Conservation (phyloP, 1,140 invertebrate genomes). For the Euwallacea similis region DNA sequence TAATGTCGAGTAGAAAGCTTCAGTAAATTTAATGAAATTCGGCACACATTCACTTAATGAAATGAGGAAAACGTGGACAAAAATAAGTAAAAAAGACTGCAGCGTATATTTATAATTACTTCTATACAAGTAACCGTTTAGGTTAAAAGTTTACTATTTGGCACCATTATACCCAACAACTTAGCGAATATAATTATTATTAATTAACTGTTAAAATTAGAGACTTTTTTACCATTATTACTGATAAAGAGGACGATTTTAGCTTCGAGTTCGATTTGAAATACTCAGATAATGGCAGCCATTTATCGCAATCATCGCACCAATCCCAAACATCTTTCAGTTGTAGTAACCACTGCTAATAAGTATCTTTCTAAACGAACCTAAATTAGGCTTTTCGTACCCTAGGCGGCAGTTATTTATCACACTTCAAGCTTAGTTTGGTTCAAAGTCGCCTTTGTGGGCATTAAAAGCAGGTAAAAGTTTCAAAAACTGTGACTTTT, state of each 20-base stretch:
- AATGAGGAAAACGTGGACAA: constrained; percentile 19
- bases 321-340: no score
- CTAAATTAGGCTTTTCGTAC: no score
- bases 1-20: constrained; percentile 15
- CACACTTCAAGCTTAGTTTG: no score
- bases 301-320: no score
- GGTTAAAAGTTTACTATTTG: constrained; percentile 28
- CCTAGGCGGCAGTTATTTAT: no score
- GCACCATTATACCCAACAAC: constrained; percentile 22
- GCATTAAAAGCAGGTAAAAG: no score
- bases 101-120: constrained; percentile 34
- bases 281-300: no score
- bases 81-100: constrained; percentile 37
- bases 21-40: constrained; percentile 29
- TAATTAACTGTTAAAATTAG: constrained; percentile 11
- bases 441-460: no score
- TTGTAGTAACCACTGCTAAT: no score
- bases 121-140: constrained; percentile 25
- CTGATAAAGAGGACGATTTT: not conserved
- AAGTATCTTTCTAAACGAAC: no score
- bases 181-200: constrained; percentile 6
- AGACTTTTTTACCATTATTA: not conserved
- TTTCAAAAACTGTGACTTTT: no score
- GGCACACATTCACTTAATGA: constrained; percentile 34
- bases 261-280: no score